Conservation (phyloP, 1,140 invertebrate genomes). For the Antheraea mylitta region DNA sequence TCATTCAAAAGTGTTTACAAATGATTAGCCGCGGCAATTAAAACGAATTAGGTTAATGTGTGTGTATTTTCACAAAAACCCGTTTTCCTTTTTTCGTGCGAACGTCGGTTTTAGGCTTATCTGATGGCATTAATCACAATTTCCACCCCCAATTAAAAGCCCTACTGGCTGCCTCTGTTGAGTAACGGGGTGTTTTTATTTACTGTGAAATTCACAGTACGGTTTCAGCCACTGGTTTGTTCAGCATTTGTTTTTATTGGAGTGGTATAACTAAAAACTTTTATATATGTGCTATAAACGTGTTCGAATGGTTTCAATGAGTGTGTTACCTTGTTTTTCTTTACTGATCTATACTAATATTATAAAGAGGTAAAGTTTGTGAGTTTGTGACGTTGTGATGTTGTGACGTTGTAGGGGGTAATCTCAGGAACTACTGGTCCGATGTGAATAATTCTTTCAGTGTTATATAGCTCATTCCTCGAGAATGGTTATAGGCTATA, state of each 20-base stretch:
- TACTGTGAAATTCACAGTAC: constrained; percentile 57
- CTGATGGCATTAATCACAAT: constrained; percentile 77
- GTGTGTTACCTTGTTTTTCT: not conserved
- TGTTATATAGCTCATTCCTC: no score
- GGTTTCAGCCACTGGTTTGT: constrained; percentile 56
- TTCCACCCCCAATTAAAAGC: constrained; percentile 74
- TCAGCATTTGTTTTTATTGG: constrained; percentile 51
- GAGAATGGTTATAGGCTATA: no score
- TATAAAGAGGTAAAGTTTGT: no score
- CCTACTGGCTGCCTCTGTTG: constrained; percentile 47
- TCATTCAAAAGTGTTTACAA: constrained; percentile 59
- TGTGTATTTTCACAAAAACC: constrained; percentile 54
- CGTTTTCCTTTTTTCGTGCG: constrained; percentile 54
- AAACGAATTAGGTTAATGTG: constrained; percentile 77
- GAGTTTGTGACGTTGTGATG: no score
- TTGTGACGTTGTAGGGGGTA: no score
- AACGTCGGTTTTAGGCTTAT: constrained; percentile 53
- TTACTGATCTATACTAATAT: no score
- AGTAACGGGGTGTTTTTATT: constrained; percentile 50
- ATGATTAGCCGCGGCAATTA: constrained; percentile 73
- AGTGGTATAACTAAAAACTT: constrained; percentile 34
- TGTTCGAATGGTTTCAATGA: constrained; percentile 7
- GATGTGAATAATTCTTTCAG: no score
- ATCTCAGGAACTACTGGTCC: no score
- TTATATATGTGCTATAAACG: constrained; percentile 23